phyloP scores from a whole-genome alignment of 2,113 vertebrate species.

The Toxotes chatareus region DNA sequence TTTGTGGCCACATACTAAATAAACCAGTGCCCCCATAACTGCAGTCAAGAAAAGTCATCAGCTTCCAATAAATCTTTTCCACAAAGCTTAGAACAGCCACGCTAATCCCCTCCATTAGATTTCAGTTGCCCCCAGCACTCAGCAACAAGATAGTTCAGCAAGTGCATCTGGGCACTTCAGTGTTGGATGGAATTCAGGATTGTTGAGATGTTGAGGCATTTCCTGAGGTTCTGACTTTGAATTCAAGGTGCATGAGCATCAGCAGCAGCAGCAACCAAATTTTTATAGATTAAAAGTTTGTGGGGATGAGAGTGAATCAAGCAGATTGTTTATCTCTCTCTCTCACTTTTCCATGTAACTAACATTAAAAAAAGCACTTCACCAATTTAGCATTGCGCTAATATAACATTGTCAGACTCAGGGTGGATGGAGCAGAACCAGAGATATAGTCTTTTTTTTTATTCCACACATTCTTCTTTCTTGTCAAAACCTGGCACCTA shows the following conservation, averaged over 20 bases:
- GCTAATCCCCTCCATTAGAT: slow-evolving; percentile 67
- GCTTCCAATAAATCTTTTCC: slow-evolving; percentile 57
- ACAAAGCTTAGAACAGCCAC: slow-evolving; percentile 40
- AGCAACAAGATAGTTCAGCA: slow-evolving; percentile 31
- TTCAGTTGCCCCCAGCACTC: slow-evolving; percentile 9
- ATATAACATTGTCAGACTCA: not conserved
- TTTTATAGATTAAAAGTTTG: slow-evolving; percentile 43
- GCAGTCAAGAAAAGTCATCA: slow-evolving; percentile 52
- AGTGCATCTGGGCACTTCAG: slow-evolving; percentile 41
- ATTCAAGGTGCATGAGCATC: slow-evolving; percentile 46
- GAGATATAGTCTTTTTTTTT: not conserved
- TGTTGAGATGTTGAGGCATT: slow-evolving; percentile 14
- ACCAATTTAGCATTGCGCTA: not conserved
- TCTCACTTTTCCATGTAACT: no score
- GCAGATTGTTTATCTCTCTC: no score
- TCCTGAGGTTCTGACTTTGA: slow-evolving; percentile 46
- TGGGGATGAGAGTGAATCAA: slow-evolving; percentile 21
- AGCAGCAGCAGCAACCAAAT: slow-evolving; percentile 22
- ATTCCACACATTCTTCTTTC: not conserved
- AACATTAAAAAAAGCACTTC: not conserved
- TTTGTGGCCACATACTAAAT: slow-evolving; percentile 50
- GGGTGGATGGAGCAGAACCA: not conserved
- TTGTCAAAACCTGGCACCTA: not conserved
- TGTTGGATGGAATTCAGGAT: slow-evolving; percentile 46
- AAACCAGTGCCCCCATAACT: slow-evolving; percentile 33